These are phyloP conservation scores for Clunio marinus DNA, from an alignment of 2,888 invertebrate species.

Conservation along the genomic window DNA sequence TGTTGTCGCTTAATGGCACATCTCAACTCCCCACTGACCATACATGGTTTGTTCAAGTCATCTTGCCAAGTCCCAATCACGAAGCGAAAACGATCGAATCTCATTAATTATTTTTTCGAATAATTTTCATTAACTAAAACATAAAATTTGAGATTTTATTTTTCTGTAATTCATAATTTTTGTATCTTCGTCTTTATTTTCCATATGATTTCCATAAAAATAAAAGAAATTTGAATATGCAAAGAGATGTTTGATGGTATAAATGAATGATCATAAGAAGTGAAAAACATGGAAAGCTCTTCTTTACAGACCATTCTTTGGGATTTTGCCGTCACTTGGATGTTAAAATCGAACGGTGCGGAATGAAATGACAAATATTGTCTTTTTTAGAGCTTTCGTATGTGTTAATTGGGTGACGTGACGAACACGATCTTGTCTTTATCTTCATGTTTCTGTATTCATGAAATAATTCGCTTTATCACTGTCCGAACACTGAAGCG, in stretches of 20 bases:
- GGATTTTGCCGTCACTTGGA: neutral
- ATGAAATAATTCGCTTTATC: conserved; percentile 15
- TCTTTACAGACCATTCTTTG: too few relatives aligned
- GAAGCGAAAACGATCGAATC: neutral
- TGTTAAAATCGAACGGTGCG: neutral
- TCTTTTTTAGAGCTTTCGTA: neutral
- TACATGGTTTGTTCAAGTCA: neutral
- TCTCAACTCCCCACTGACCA: conserved; percentile 23
- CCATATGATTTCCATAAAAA: conserved; percentile 4
- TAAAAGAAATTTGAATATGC: conserved; percentile 27
- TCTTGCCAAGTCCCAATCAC: neutral
- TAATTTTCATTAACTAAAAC: conserved; percentile 34
- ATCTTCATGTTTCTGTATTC: neutral
- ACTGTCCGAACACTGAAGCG: neutral
- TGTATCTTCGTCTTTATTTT: neutral
- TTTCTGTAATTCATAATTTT: conserved; percentile 18
- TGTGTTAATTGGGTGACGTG: conserved; percentile 34
- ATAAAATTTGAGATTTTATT: conserved; percentile 11
- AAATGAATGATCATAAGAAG: neutral
- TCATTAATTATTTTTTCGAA: conserved; percentile 18
- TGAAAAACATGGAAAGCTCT: too few relatives aligned
- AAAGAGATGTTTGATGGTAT: neutral
- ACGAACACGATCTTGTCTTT: neutral
- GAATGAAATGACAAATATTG: conserved; percentile 36
- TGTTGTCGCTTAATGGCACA: neutral